A percentile compares a stretch with the other conserved stretches of the same genome.
Conservation (phyloP, 2,888 invertebrate species). For the Caenorhabditis plicata region DNA sequence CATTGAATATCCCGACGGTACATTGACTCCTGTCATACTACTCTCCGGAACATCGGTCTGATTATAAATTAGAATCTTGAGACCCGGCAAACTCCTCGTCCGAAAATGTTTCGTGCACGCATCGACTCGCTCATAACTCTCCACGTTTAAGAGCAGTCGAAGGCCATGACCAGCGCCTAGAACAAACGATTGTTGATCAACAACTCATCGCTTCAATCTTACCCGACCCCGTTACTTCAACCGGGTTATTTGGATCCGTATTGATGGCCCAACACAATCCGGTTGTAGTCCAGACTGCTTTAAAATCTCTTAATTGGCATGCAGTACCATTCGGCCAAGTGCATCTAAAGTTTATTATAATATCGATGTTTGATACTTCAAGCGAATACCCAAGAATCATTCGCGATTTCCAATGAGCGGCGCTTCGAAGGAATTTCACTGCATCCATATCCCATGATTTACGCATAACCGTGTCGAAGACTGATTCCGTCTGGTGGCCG, state of each 20-base stretch:
- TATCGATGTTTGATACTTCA: too few relatives aligned
- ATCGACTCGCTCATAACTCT: conserved; percentile 62
- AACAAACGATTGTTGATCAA: too few relatives aligned
- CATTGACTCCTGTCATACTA: conserved; percentile 60
- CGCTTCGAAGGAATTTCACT: conserved; percentile 56
- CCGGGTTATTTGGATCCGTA: conserved; percentile 52
- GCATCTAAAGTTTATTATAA: conserved; percentile 32
- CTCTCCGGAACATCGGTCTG: conserved; percentile 62
- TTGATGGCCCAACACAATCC: conserved; percentile 65
- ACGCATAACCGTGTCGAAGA: conserved; percentile 36
- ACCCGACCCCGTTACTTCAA: conserved; percentile 53
- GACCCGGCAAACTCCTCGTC: conserved; percentile 53
- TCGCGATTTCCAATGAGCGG: conserved; percentile 59
- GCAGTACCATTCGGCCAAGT: conserved; percentile 62
- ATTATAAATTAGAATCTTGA: conserved; percentile 61
- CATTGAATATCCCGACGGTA: conserved; percentile 63
- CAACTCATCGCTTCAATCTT: background rate
- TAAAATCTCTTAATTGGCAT: conserved; percentile 52
- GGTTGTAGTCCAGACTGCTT: conserved; percentile 63
- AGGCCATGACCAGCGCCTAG: conserved; percentile 55
- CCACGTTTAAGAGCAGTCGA: conserved; percentile 57
- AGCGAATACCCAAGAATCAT: conserved; percentile 63
- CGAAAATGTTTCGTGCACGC: conserved; percentile 59
- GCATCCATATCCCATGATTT: conserved; percentile 63
- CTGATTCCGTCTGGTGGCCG: conserved; percentile 21